Base-by-base conservation (phyloP, 2,797 vertebrate species). In the Pangasius djambal region DNA sequence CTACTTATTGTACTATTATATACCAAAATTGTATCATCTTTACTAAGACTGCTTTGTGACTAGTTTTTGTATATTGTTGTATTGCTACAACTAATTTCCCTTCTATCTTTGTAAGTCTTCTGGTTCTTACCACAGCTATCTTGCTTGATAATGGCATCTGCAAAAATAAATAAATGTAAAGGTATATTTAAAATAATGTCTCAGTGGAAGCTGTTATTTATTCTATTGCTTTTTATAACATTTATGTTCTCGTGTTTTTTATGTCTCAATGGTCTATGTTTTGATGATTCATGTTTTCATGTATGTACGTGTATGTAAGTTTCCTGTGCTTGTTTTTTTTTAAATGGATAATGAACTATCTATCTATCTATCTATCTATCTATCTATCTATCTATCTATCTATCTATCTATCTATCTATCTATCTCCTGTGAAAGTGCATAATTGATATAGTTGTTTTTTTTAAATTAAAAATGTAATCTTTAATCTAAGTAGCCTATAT, bases 301-400 rank as follows among this genome's bases (percentile, higher is more conserved):
- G 70, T 22, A 18, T 74, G 7, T 9, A 74, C 18, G 25, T 74
- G 18, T 74, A 52, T 52, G 48, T 52, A 78, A 31, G 25, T 15
- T 77, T 9, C 10, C 13, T 34, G 31, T 16, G n/a, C 4, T 63
- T 63, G 61, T 63, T 63, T 25, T 63, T 2, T 67, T n/a, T 4
- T 40, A 40, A 67, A 67, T 15, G 3, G 25, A 65, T 37, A 70
- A 70, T 31, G 28, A n/a, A 70, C 44, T 77, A 3, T 78, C 28
- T 31, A 31, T 78, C 75, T 55, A 31, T 79, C 77, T 79, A 50
- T 77, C 74, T 50, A 50, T 77, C 74, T 77, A 50, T 79, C 77
- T 79, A 55, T 79, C 50, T 55, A 79, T 79, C 31, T 81, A 59
- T 81, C 50, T 55, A 79, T 79, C 31, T 81, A 59, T 81, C 78